A percentile compares a stretch with the other conserved stretches of the same genome.
phyloP scores from a whole-genome alignment of 2,113 vertebrate species.

The Carassius carassius region DNA sequence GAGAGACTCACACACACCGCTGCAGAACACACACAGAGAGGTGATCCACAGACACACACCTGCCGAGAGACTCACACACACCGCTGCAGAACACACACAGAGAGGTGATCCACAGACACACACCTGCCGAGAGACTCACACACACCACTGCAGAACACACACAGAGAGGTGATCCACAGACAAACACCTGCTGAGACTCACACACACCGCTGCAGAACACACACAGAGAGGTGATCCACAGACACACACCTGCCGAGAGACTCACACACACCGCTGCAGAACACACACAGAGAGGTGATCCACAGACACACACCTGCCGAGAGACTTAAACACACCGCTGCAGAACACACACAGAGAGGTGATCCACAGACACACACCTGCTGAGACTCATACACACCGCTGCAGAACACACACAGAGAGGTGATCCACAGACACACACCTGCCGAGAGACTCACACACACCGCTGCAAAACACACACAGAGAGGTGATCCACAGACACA shows the following conservation, averaged over 20 bases:
- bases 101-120: slow-evolving; percentile 49
- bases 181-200: no score
- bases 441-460: slow-evolving; percentile 75
- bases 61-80: slow-evolving; percentile 75
- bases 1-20: slow-evolving; percentile 70
- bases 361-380: no score
- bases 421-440: slow-evolving; percentile 69
- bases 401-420: slow-evolving; percentile 67
- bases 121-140: slow-evolving; percentile 79
- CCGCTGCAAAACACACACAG: slow-evolving; percentile 72
- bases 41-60: slow-evolving; percentile 69
- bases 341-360: slow-evolving; percentile 65
- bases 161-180: slow-evolving; percentile 54
- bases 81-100: slow-evolving; percentile 72
- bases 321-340: slow-evolving; percentile 71
- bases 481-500: no score
- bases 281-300: slow-evolving; percentile 60
- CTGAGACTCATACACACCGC: slow-evolving; percentile 71
- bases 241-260: slow-evolving; percentile 80
- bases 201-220: slow-evolving; percentile 70
- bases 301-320: slow-evolving; percentile 78
- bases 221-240: slow-evolving; percentile 57
- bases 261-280: slow-evolving; percentile 72
- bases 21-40: slow-evolving; percentile 67
- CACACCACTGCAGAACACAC: slow-evolving; percentile 69